Evolutionary conservation across 2,888 invertebrate species (phyloP).

Genomic region (Blastobasis lacticolella): DNA sequence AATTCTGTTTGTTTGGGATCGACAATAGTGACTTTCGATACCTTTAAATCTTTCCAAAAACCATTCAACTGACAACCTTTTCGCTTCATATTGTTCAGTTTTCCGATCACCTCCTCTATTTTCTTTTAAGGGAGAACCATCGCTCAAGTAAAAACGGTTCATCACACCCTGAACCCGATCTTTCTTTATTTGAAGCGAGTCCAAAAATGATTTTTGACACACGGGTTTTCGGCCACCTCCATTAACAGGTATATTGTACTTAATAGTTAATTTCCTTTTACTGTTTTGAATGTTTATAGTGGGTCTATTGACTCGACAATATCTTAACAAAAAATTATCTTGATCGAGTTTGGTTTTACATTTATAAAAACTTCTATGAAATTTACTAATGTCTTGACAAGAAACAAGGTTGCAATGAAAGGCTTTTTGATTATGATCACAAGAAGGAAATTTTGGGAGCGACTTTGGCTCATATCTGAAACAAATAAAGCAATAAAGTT

Average conservation of each 20-base stretch:
- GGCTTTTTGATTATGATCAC: constrained; percentile 14
- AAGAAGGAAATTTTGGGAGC: constrained; percentile 11
- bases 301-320: constrained; percentile 11
- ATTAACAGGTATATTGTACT: constrained; percentile 10
- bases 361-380: constrained; percentile 13
- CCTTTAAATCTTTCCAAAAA: constrained; percentile 5
- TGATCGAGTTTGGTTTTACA: constrained; percentile 11
- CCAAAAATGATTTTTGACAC: constrained; percentile 7
- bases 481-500: not conserved
- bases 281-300: constrained; percentile 9
- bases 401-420: constrained; percentile 12
- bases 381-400: constrained; percentile 13
- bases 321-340: constrained; percentile 9
- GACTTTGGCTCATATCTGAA: constrained; percentile 1
- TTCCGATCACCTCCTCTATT: constrained; percentile 15
- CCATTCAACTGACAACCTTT: constrained; percentile 11
- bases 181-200: constrained; percentile 6
- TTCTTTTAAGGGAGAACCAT: constrained; percentile 3
- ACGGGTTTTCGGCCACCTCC: not conserved
- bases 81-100: constrained; percentile 7
- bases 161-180: constrained; percentile 8
- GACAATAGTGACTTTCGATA: constrained; percentile 1
- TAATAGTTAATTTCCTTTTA: constrained; percentile 10
- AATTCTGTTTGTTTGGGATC: constrained; percentile 5
- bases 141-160: constrained; percentile 8